Evolutionary conservation across 1,140 invertebrate species (phyloP), one percentile per base, ranked within the genome.

Genomic region (Ceratina calcarata): DNA sequence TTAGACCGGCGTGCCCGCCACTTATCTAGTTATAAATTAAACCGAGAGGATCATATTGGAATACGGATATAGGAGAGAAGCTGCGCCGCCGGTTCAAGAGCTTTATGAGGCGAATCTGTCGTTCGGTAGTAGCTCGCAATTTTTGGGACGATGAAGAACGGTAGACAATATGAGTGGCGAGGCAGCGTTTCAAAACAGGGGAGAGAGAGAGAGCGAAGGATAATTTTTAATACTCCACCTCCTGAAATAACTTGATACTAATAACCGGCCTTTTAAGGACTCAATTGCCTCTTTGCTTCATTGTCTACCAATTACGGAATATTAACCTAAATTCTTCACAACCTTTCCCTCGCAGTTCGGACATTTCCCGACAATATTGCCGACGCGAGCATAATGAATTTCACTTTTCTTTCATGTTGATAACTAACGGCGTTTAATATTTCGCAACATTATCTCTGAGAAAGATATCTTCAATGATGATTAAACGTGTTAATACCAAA

Each of bases 21-120:
- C 67, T 78, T 78, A 71, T 64, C 76, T 72, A 55, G 76, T 64
- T 64, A 71, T 18, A 78, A 72, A 78, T 78, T 78, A 65, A 78
- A 62, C 22, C n/a, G 55, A 45, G 32, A 62, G 45, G 74, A 61
- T 77, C 22, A 77, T 60, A 77, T 77, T 37, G 49, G 24, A 22
- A 60, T 57, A 57, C n/a, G 15, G 55, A 18, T 18, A n/a, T 57
- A 57, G 4, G 55, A 7, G 55, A 57, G 55, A 18, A 16, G 55
- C 55, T 57, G 55, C 53, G 18, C 18, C 53, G 53, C 37, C 3
- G 37, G 37, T 10, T 45, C 37, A 10, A 45, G 37, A 45, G 37
- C 6, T 45, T 45, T 45, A 45, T 45, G 37, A 45, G 37, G 37
- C 37, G 37, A 45, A 6, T 6, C 37, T 45, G 37, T 45, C 37